Evolutionary conservation across 2,797 vertebrate genomes (phyloP).

Genomic region (Lepilemur ruficaudatus): DNA sequence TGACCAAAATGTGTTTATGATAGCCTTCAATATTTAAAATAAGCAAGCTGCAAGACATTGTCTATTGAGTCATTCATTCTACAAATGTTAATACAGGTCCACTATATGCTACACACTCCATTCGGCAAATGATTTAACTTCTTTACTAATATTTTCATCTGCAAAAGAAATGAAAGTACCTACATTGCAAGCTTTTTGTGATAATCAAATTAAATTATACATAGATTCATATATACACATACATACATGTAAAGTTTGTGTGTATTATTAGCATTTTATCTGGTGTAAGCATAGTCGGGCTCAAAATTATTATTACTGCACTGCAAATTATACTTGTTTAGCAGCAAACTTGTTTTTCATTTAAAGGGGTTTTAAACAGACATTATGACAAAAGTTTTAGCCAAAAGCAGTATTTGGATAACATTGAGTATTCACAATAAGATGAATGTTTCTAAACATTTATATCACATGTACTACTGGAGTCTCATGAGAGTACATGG

Average conservation of each 20-base stretch:
- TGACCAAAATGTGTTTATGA: neutral
- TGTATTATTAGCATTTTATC: neutral
- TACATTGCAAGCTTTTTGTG: neutral
- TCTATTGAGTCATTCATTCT: neutral
- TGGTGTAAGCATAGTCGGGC: neutral
- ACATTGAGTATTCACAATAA: neutral
- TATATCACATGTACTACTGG: neutral
- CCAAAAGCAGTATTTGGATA: neutral
- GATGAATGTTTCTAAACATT: slow-evolving; percentile 8
- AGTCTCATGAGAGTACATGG: neutral
- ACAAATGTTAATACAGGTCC: neutral
- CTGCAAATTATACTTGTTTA: neutral
- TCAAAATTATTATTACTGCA: neutral
- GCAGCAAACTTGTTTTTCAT: slow-evolving; percentile 8
- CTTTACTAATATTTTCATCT: neutral
- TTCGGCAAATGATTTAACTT: neutral
- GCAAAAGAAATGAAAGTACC: neutral
- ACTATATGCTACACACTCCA: neutral
- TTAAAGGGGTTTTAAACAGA: neutral
- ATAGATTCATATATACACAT: too few species aligned
- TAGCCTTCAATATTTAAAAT: neutral
- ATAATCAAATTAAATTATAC: neutral
- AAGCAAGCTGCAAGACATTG: neutral
- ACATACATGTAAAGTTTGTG: neutral
- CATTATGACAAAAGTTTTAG: slow-evolving; percentile 8